Base-by-base conservation (phyloP, 2,113 vertebrate species). In the Thymallus thymallus region DNA sequence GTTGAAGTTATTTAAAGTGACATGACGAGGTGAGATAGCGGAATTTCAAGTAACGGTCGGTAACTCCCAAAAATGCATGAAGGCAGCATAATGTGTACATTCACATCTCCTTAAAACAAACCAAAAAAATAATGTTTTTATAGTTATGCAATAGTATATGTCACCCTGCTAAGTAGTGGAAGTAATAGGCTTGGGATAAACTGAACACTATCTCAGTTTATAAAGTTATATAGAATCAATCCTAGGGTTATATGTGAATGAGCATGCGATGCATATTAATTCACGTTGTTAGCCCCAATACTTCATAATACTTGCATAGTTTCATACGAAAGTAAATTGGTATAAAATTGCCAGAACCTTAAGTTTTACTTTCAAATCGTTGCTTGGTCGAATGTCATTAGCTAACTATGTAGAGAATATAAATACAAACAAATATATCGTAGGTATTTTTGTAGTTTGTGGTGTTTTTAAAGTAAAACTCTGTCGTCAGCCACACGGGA, bases 1-100 rank as follows among this genome's bases (percentile, higher is more conserved):
- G 75, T 78, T 70, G 82, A 2, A 26, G n/a, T 73, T 76, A 80
- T 84, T 91, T 89, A 91, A 90, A 78, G 89, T 84, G 83, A 62
- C 88, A 7, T 65, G 75, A 79, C 61, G 79, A 74, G 83, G 83
- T 3, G 71, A 88, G 45, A 2, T 81, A 74, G 66, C 77, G 83
- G 80, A 61, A 20, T 23, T 13, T 46, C 35, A 20, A 68, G 56
- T 75, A 79, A 79, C 81, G 73, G 84, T 81, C 32, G 71, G 20
- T 18, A 26, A 16, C 58, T 9, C 24, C 14, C n/a, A 55, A 67
- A 58, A 45, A 12, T 9, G 16, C n/a, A 32, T 32, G 29, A 35
- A 32, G 16, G 18, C 5, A 14, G 3, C 20, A 20, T 20, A 3
- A 29, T 35, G 18, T 35, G 16, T 20, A 12, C 22, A 62, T n/a